phyloP scores from a whole-genome alignment of 2,113 vertebrate genomes.

The Clarias gariepinus region DNA sequence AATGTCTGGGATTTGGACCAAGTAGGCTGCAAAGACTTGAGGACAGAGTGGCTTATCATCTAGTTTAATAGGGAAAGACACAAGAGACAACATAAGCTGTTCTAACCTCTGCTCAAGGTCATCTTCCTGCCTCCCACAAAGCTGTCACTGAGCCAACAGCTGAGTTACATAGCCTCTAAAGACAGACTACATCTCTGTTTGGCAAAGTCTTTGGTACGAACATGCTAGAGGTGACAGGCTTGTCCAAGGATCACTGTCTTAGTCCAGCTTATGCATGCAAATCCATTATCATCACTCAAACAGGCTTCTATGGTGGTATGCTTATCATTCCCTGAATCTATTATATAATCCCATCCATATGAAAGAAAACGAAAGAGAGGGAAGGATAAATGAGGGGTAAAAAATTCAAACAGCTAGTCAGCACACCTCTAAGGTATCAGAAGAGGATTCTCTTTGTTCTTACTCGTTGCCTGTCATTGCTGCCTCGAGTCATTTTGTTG shows the following conservation, averaged over 20 bases:
- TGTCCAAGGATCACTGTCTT: constrained; percentile 10
- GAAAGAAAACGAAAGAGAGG: constrained; percentile 38
- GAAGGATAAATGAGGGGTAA: background rate
- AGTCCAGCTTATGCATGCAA: background rate
- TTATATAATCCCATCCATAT: background rate
- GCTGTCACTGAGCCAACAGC: background rate
- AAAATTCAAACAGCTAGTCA: background rate
- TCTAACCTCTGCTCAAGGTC: constrained; percentile 4
- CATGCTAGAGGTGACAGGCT: background rate
- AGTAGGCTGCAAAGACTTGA: background rate
- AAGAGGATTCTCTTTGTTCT: constrained; percentile 23
- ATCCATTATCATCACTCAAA: background rate
- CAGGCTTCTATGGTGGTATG: background rate
- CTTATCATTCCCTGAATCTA: background rate
- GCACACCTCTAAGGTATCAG: constrained; percentile 8
- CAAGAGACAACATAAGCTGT: background rate
- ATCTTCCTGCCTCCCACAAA: constrained; percentile 4
- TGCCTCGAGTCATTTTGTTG: constrained; percentile 43
- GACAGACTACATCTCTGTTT: background rate
- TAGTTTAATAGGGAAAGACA: constrained; percentile 4
- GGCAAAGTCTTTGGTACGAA: background rate
- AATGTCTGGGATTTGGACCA: background rate
- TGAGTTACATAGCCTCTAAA: background rate
- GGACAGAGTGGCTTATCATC: constrained; percentile 6
- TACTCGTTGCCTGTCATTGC: constrained; percentile 39